These are phyloP conservation scores for Mastacembelus armatus DNA, from an alignment of 2,797 vertebrate species.

Conservation along the genomic window DNA sequence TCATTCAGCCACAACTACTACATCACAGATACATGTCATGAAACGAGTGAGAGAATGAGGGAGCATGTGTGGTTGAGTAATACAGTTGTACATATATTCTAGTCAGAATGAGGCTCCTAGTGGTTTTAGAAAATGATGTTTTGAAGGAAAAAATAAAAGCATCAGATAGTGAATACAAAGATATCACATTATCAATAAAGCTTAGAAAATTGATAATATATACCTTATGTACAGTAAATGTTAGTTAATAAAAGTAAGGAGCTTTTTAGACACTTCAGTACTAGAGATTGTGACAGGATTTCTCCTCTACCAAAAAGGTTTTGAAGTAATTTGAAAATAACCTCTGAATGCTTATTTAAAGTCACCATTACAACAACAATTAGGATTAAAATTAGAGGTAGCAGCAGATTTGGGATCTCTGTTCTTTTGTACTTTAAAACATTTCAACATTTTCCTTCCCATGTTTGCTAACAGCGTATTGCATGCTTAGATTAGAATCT, in stretches of 20 bases:
- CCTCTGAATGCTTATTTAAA: slow-evolving; percentile 78
- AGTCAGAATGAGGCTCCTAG: slow-evolving; percentile 59
- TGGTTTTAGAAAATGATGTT: slow-evolving; percentile 72
- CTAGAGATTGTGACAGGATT: slow-evolving; percentile 75
- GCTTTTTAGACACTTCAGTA: slow-evolving; percentile 70
- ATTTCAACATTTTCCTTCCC: slow-evolving; percentile 74
- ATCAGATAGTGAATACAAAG: slow-evolving; percentile 78
- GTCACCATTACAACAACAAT: slow-evolving; percentile 75
- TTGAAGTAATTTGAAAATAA: slow-evolving; percentile 84
- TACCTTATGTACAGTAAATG: slow-evolving; percentile 80
- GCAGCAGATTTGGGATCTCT: slow-evolving; percentile 92
- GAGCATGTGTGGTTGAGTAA: not conserved
- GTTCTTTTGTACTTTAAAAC: slow-evolving; percentile 57
- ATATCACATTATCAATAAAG: slow-evolving; percentile 82
- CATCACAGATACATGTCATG: slow-evolving; percentile 9
- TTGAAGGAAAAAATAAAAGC: slow-evolving; percentile 57
- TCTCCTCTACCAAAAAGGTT: slow-evolving; percentile 73
- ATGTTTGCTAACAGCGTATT: slow-evolving; percentile 69
- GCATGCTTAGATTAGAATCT: slow-evolving; percentile 78
- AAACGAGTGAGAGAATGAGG: slow-evolving; percentile 1
- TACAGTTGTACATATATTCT: slow-evolving; percentile 34
- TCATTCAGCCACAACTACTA: slow-evolving; percentile 7
- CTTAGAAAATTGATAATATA: slow-evolving; percentile 85
- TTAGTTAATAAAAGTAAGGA: slow-evolving; percentile 78
- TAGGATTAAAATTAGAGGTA: slow-evolving; percentile 94